Conservation (phyloP, 35 echinoderm and acorn worm species). For the Lytechinus variegatus region DNA sequence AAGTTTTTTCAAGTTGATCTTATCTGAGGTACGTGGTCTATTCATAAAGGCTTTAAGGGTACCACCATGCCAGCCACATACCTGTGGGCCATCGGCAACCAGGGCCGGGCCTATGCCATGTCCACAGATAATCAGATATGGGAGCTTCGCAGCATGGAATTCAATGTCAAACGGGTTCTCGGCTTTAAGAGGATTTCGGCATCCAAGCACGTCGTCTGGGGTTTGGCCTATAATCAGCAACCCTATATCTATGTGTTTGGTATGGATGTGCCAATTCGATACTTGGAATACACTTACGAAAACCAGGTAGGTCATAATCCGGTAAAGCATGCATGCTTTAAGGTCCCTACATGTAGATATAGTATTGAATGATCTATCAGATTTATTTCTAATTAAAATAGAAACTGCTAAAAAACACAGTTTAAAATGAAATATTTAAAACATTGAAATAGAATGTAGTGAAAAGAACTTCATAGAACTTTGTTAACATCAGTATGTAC, state of each 20-base stretch:
- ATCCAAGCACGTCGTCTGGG: constrained; percentile 81
- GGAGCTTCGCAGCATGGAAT: constrained; percentile 73
- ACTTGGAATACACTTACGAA: constrained; percentile 89
- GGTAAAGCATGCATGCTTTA: no score
- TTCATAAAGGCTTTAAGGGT: not conserved
- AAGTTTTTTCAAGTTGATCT: no score
- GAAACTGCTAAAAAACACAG: no score
- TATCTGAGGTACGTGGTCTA: no score
- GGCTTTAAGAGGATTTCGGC: constrained; percentile 88
- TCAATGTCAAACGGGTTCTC: constrained; percentile 59
- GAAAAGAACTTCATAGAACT: no score
- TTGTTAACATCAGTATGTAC: no score
- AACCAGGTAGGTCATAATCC: constrained; percentile 73
- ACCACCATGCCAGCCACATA: constrained; percentile 70
- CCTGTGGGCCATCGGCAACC: constrained; percentile 88
- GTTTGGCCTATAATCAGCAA: constrained; percentile 76
- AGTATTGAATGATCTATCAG: no score
- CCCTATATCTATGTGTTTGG: constrained; percentile 83
- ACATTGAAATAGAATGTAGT: no score
- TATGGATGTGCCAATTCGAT: constrained; percentile 89
- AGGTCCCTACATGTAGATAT: no score
- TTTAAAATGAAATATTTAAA: no score
- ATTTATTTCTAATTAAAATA: no score
- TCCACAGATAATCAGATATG: constrained; percentile 80
- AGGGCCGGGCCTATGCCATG: constrained; percentile 74